These are phyloP conservation scores for Aplysina aerophoba DNA, from an alignment of 37 sponge, comb jelly and placozoan genomes.

Conservation along the genomic window DNA sequence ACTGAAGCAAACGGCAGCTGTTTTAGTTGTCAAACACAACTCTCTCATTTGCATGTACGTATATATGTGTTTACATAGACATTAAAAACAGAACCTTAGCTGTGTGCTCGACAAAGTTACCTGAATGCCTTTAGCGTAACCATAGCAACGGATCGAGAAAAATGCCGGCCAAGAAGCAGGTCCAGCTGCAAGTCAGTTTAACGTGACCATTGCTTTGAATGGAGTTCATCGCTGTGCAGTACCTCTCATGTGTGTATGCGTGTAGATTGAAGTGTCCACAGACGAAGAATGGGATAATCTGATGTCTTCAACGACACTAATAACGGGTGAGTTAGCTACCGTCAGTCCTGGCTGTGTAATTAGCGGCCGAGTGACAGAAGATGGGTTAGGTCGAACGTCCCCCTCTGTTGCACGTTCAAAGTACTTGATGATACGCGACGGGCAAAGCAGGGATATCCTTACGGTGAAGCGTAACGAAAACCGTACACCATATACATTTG, in stretches of 20 bases:
- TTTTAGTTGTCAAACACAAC: background rate
- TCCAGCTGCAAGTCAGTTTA: slow-evolving; percentile 70
- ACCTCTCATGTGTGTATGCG: background rate
- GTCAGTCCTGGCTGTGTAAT: too few species aligned
- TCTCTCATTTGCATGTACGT: background rate
- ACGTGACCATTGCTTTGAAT: background rate
- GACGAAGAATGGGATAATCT: slow-evolving; percentile 79
- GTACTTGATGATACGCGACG: too few species aligned
- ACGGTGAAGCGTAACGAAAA: too few species aligned
- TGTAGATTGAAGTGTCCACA: slow-evolving; percentile 53
- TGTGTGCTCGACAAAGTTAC: too few species aligned
- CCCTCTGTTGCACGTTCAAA: too few species aligned
- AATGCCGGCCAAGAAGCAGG: slow-evolving; percentile 89
- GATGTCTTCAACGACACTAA: slow-evolving; percentile 54
- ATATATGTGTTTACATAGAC: background rate
- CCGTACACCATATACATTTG: too few species aligned
- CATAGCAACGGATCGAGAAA: background rate
- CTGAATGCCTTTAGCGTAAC: too few species aligned
- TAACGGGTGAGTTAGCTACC: slow-evolving; percentile 60
- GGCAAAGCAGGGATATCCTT: too few species aligned
- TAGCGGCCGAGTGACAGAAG: too few species aligned
- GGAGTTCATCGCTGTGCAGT: background rate
- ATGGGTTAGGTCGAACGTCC: too few species aligned
- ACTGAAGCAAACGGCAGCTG: slow-evolving; percentile 42
- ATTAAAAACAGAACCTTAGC: too few species aligned